Conservation (phyloP, 1,140 invertebrate species). For the Lerema accius region DNA sequence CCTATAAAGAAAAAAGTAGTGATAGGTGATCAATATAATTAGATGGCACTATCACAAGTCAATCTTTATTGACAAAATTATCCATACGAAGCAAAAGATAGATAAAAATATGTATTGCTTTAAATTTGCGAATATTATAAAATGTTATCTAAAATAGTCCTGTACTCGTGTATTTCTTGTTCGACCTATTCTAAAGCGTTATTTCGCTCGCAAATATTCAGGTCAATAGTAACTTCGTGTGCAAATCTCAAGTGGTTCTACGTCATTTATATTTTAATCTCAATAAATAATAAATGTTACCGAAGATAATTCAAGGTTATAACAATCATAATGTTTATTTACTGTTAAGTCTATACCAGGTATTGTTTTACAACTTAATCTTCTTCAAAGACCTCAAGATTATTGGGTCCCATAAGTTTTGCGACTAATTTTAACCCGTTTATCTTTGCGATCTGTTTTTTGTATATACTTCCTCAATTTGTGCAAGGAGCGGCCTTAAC, state of each 20-base stretch:
- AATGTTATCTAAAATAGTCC: background rate
- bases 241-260: slow-evolving; percentile 16
- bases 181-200: slow-evolving; percentile 4
- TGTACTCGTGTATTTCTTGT: background rate
- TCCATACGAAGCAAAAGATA: background rate
- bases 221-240: slow-evolving; percentile 13
- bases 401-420: slow-evolving; percentile 1
- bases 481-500: slow-evolving; percentile 36
- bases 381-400: slow-evolving; percentile 1
- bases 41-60: too few species aligned
- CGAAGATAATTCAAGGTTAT: background rate
- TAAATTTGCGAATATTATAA: background rate
- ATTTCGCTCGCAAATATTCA: slow-evolving; percentile 13
- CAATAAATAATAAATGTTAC: background rate
- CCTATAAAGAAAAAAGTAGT: background rate
- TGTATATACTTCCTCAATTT: slow-evolving; percentile 43
- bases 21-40: too few species aligned
- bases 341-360: background rate
- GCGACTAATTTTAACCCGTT: slow-evolving; percentile 3
- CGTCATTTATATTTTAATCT: background rate
- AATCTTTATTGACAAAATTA: background rate
- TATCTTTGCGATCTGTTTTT: slow-evolving; percentile 33
- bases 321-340: background rate
- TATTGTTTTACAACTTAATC: background rate
- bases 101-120: background rate